Conservation (phyloP, 2,113 vertebrate species). For the Platysteira castanea region DNA sequence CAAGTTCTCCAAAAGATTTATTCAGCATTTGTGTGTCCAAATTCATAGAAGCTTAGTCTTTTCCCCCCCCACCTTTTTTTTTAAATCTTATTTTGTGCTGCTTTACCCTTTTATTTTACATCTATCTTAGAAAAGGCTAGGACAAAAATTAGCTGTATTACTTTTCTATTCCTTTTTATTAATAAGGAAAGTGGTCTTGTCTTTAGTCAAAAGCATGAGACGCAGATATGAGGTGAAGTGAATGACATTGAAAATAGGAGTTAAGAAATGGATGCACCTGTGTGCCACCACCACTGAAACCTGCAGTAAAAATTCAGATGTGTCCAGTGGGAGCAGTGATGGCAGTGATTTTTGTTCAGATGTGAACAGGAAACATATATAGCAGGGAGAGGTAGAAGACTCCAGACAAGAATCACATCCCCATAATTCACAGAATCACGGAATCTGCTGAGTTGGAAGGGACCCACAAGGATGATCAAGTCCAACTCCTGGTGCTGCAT, state of each 20-base stretch:
- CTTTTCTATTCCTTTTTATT: not conserved
- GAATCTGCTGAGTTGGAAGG: not conserved
- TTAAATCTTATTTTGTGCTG: not conserved
- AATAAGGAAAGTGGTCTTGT: not conserved
- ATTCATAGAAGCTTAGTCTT: not conserved
- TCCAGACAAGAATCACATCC: not conserved
- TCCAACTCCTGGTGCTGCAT: not conserved
- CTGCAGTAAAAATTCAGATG: not conserved
- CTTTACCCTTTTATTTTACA: not conserved
- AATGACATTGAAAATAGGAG: not conserved
- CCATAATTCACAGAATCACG: not conserved
- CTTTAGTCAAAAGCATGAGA: not conserved
- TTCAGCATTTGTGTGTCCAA: not conserved
- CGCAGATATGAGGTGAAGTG: not conserved
- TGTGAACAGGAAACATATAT: not conserved
- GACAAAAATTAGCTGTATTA: fast-evolving
- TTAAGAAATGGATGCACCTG: not conserved
- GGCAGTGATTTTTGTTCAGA: not conserved
- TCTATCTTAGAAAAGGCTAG: not conserved
- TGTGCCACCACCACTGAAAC: not conserved
- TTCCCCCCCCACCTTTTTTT: not conserved
- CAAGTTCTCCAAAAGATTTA: not conserved
- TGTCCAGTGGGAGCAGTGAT: not conserved
- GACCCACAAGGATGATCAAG: not conserved
- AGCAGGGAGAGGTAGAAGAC: not conserved